phyloP scores from a whole-genome alignment of 2,797 vertebrate genomes.

The Micrastur ruficollis region DNA sequence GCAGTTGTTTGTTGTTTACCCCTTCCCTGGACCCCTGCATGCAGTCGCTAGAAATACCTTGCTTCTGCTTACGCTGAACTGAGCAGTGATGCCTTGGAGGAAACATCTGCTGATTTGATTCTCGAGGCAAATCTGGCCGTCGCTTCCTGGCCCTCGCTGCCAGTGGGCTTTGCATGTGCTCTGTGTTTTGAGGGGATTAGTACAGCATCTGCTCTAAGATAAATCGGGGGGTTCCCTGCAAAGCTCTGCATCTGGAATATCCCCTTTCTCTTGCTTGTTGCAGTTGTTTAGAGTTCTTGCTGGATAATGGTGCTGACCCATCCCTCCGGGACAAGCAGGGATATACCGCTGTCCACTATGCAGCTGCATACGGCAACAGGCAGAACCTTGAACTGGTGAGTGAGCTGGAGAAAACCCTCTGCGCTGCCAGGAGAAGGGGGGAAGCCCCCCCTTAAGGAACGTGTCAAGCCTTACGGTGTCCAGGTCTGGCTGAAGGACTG shows the following conservation, averaged over 20 bases:
- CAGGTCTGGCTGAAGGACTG: not conserved
- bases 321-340: conserved; percentile 93
- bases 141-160: fast-evolving
- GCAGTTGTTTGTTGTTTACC: not conserved
- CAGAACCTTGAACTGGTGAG: conserved; percentile 95
- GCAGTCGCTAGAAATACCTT: not conserved
- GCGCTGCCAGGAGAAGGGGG: not conserved
- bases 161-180: not conserved
- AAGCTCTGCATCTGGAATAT: not conserved
- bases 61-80: not conserved
- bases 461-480: fast-evolving
- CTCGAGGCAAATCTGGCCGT: not conserved
- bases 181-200: not conserved
- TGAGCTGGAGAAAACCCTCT: not conserved
- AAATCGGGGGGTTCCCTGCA: not conserved
- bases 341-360: conserved; percentile 97
- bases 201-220: not conserved
- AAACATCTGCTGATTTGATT: not conserved
- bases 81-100: not conserved
- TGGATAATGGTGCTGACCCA: conserved; percentile 95
- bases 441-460: fast-evolving
- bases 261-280: not conserved
- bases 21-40: not conserved
- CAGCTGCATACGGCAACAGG: conserved; percentile 94
- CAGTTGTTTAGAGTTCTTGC: conserved; percentile 94